Evolutionary conservation across 1,140 invertebrate species (phyloP).

Genomic region (Meloidogyne hapla): DNA sequence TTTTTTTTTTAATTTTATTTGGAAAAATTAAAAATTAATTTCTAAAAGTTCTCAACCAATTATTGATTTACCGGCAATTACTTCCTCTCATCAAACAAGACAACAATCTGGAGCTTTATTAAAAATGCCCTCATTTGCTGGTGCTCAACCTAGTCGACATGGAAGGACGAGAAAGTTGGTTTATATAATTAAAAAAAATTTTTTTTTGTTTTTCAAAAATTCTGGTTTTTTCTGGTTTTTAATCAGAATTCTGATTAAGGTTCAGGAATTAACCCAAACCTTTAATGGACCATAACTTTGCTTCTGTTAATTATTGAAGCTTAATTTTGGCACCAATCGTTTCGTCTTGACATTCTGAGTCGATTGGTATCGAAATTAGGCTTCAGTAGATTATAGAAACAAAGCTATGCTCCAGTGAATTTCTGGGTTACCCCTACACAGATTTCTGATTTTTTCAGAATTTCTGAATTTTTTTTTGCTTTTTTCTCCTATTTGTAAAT

Average conservation of each 20-base stretch:
- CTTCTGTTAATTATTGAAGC: no score
- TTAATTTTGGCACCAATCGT: no score
- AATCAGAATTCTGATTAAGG: no score
- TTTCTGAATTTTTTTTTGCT: neutral
- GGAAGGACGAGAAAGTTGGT: slow-evolving; percentile 31
- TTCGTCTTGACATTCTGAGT: no score
- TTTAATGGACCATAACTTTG: no score
- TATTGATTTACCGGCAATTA: neutral
- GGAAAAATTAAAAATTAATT: no score
- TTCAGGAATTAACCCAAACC: no score
- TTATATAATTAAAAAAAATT: neutral
- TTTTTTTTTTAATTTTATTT: neutral
- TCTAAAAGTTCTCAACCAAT: neutral
- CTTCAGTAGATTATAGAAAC: no score
- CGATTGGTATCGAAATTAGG: no score
- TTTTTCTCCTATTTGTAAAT: neutral
- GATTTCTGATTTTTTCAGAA: neutral
- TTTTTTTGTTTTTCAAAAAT: neutral
- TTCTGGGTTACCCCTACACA: no score
- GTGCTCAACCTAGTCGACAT: slow-evolving; percentile 23
- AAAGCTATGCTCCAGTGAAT: no score
- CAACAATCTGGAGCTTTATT: slow-evolving; percentile 7
- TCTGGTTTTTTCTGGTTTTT: no score
- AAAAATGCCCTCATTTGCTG: slow-evolving; percentile 34
- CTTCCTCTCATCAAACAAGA: neutral